A percentile compares a stretch with the other conserved stretches of the same genome.
phyloP scores from a whole-genome alignment of 2,113 vertebrate genomes.

The Lota lota region DNA sequence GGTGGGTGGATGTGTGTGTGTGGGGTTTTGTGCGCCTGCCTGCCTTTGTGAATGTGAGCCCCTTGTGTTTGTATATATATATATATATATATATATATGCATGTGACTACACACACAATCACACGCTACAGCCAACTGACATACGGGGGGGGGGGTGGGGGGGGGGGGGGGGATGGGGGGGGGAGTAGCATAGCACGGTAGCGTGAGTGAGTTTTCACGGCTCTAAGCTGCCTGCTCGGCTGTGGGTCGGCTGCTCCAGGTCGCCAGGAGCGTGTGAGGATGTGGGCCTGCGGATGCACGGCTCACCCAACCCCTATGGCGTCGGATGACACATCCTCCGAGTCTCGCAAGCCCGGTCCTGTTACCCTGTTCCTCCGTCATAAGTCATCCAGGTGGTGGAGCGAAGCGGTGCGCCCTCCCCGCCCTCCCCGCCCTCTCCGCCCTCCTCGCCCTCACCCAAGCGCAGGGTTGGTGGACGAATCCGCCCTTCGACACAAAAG shows the following conservation, averaged over 20 bases:
- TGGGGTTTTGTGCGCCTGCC: not conserved
- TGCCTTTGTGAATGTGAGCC: not conserved
- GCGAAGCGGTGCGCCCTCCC: not conserved
- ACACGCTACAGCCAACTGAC: not conserved
- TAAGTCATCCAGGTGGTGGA: constrained; percentile 51
- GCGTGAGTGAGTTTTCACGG: constrained; percentile 12
- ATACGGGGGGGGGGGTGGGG: not conserved
- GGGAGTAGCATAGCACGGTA: not conserved
- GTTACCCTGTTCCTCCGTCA: constrained; percentile 38
- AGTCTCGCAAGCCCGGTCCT: constrained; percentile 58
- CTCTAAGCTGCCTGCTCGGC: constrained; percentile 23
- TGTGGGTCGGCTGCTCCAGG: constrained; percentile 32
- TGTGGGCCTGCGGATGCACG: constrained; percentile 53
- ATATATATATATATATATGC: not conserved
- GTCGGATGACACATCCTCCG: constrained; percentile 56
- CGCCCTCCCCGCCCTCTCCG: constrained; percentile 24
- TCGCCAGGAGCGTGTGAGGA: constrained; percentile 37
- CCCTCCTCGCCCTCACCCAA: not conserved
- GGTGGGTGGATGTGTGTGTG: not conserved
- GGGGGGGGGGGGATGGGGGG: too few species aligned
- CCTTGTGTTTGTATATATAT: not conserved
- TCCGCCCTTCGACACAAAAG: too few species aligned
- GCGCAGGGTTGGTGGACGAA: too few species aligned
- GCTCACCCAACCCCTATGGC: constrained; percentile 55
- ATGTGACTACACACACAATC: not conserved